phyloP scores from a whole-genome alignment of 2,113 vertebrate species.

The Actenoides hombroni region DNA sequence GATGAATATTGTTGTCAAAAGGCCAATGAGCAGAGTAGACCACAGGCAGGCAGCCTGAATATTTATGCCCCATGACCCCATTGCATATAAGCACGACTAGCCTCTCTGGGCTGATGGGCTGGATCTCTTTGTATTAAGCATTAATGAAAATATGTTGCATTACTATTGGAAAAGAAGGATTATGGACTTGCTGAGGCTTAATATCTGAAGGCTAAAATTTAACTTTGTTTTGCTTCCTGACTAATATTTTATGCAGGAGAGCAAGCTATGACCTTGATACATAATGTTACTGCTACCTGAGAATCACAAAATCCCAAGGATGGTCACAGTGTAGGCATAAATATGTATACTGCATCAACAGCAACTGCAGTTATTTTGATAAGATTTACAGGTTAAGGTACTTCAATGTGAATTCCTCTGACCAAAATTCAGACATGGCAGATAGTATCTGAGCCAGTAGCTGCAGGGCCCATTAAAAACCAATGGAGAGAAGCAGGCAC shows the following conservation, averaged over 20 bases:
- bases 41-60: not conserved
- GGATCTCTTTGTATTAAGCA: not conserved
- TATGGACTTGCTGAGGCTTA: not conserved
- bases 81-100: not conserved
- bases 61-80: not conserved
- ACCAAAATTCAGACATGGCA: not conserved
- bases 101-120: not conserved
- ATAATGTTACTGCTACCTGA: not conserved
- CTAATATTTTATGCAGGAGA: not conserved
- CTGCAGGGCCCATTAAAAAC: not conserved
- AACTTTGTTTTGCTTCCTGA: not conserved
- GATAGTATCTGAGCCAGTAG: not conserved
- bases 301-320: constrained; percentile 3
- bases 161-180: not conserved
- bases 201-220: not conserved
- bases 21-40: not conserved
- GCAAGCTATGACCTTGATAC: not conserved
- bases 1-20: fast-evolving
- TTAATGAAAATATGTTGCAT: not conserved
- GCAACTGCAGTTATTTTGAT: not conserved
- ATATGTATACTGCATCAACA: not conserved
- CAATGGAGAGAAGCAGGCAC: not conserved
- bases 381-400: not conserved
- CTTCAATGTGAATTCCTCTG: not conserved
- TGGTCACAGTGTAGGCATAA: not conserved